phyloP scores from a whole-genome alignment of 2,797 vertebrate genomes.

The Presbytis comata region DNA sequence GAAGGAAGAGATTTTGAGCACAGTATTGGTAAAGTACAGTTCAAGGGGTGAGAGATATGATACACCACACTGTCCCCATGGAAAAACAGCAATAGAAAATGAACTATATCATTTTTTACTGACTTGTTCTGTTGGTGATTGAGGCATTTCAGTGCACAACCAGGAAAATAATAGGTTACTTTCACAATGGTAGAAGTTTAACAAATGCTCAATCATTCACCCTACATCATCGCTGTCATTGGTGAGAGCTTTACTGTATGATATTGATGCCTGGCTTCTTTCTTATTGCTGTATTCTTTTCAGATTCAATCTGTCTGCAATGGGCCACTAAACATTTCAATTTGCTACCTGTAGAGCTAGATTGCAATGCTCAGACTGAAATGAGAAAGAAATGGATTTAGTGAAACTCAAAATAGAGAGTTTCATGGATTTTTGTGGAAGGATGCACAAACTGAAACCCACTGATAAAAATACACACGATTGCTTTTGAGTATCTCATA shows the following conservation, averaged over 20 bases:
- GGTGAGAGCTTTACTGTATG: slow-evolving; percentile 80
- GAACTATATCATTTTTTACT: slow-evolving; percentile 84
- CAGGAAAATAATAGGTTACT: slow-evolving; percentile 87
- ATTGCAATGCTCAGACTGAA: slow-evolving; percentile 81
- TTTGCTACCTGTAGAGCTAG: slow-evolving; percentile 87
- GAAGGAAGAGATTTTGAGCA: slow-evolving; percentile 21
- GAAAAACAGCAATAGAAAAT: slow-evolving; percentile 77
- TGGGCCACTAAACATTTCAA: slow-evolving; percentile 89
- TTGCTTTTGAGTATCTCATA: neutral
- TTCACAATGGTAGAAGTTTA: slow-evolving; percentile 85
- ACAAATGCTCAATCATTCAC: slow-evolving; percentile 86
- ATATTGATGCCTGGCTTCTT: slow-evolving; percentile 83
- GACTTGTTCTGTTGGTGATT: slow-evolving; percentile 85
- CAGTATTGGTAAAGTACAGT: slow-evolving; percentile 62
- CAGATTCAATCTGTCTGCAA: slow-evolving; percentile 88
- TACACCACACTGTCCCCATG: neutral
- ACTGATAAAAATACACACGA: slow-evolving; percentile 5
- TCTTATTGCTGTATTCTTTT: slow-evolving; percentile 88
- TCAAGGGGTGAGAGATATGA: neutral
- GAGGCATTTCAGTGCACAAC: slow-evolving; percentile 87
- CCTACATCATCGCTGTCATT: slow-evolving; percentile 80
- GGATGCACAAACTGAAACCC: slow-evolving; percentile 32
- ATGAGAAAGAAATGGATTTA: slow-evolving; percentile 76
- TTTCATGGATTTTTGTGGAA: slow-evolving; percentile 67
- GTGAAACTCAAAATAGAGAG: slow-evolving; percentile 51